phyloP scores from a whole-genome alignment of 2,113 vertebrate species.

The Merops nubicus region DNA sequence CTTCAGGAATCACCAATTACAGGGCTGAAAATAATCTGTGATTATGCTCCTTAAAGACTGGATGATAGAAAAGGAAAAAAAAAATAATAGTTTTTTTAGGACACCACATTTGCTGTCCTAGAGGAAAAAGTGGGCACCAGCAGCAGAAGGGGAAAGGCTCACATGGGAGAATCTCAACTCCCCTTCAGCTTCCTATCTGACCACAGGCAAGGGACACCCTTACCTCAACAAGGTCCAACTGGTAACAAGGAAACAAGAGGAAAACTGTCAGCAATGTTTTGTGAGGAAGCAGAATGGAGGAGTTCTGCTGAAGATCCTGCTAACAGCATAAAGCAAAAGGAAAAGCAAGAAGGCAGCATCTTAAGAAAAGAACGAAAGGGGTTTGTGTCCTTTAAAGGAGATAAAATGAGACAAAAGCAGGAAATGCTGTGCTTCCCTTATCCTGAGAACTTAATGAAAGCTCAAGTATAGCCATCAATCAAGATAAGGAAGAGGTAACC shows the following conservation, averaged over 20 bases:
- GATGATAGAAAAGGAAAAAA: background rate
- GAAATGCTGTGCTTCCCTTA: slow-evolving; percentile 76
- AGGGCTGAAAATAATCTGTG: background rate
- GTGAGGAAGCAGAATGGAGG: background rate
- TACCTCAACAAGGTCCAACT: background rate
- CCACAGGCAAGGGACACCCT: background rate
- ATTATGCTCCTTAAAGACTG: background rate
- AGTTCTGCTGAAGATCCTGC: background rate
- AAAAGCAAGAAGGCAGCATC: slow-evolving; percentile 15
- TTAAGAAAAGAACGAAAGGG: slow-evolving; percentile 23
- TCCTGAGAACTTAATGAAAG: slow-evolving; percentile 61
- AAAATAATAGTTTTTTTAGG: background rate
- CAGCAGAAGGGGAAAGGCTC: background rate
- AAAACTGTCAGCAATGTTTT: background rate
- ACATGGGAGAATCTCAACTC: background rate
- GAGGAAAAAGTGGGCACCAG: slow-evolving; percentile 15
- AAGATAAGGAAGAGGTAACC: slow-evolving; percentile 50
- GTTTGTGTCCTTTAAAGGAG: slow-evolving; percentile 56
- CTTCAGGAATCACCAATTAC: background rate
- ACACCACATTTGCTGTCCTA: background rate
- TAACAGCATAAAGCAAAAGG: background rate
- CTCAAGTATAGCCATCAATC: slow-evolving; percentile 72
- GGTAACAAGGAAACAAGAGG: slow-evolving; percentile 26
- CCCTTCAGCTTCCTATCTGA: slow-evolving; percentile 16
- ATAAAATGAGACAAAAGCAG: slow-evolving; percentile 75